A percentile compares a stretch with the other conserved stretches of the same genome.
Evolutionary conservation across 2,888 invertebrate genomes (phyloP).

Genomic region (Hoplodrina blanda): DNA sequence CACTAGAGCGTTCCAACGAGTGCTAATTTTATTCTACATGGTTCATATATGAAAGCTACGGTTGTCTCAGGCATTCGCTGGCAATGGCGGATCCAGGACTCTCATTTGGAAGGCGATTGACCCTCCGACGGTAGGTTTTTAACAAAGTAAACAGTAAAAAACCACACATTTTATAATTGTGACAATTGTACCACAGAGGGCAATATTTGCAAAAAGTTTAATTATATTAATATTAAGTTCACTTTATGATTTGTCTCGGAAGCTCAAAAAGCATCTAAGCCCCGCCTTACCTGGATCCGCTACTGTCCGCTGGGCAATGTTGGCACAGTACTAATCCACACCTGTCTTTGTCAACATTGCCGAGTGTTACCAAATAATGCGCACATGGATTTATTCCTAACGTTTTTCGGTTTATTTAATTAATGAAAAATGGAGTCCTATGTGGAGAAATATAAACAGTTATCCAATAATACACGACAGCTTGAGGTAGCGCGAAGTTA

Average conservation of each 20-base stretch:
- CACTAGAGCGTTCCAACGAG: conserved; percentile 68
- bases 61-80: not conserved
- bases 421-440: conserved; percentile 48
- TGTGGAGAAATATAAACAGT: conserved; percentile 52
- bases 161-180: too few species aligned
- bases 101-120: too few species aligned
- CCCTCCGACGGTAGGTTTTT: too few species aligned
- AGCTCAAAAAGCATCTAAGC: too few species aligned
- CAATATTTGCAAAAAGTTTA: too few species aligned
- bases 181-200: too few species aligned
- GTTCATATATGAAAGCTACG: conserved; percentile 48
- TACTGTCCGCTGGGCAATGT: conserved; percentile 4
- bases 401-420: conserved; percentile 13
- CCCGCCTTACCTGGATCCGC: too few species aligned
- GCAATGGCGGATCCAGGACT: not conserved
- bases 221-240: too few species aligned
- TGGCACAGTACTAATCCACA: not conserved
- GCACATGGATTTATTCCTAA: not conserved
- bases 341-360: conserved; percentile 13
- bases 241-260: too few species aligned
- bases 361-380: conserved; percentile 2
- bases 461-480: conserved; percentile 75
- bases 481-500: conserved; percentile 85
- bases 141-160: too few species aligned
- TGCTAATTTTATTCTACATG: conserved; percentile 61